Evolutionary conservation across 1,140 invertebrate species (phyloP).

Genomic region (Dreissena polymorpha): DNA sequence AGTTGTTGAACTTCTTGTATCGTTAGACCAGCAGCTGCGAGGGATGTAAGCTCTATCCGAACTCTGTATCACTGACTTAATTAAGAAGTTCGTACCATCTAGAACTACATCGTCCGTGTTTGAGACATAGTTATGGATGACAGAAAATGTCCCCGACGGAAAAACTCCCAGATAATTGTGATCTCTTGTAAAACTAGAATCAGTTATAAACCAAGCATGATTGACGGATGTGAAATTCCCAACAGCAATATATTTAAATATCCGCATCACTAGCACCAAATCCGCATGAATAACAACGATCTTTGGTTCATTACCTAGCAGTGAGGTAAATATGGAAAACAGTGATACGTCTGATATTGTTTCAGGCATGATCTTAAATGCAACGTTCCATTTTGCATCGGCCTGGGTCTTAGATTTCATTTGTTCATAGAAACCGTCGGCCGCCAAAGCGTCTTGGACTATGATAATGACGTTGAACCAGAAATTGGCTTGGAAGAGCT

Average conservation of each 20-base stretch:
- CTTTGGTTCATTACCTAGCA: conserved; percentile 61
- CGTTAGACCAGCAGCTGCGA: conserved; percentile 42
- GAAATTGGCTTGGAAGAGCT: conserved; percentile 69
- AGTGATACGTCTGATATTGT: conserved; percentile 46
- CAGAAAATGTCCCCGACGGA: conserved; percentile 64
- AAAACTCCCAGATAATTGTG: conserved; percentile 58
- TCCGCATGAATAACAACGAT: conserved; percentile 70
- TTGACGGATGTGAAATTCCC: conserved; percentile 56
- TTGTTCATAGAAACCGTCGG: conserved; percentile 69
- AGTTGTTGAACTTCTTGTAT: conserved; percentile 15
- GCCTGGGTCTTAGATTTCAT: conserved; percentile 52
- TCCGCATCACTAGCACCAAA: conserved; percentile 57
- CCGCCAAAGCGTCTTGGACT: conserved; percentile 62
- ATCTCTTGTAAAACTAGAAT: conserved; percentile 67
- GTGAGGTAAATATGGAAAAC: conserved; percentile 45
- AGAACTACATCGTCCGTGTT: conserved; percentile 65
- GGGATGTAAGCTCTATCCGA: conserved; percentile 11
- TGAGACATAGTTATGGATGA: conserved; percentile 65
- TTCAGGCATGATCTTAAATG: conserved; percentile 63
- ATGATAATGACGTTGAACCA: conserved; percentile 69
- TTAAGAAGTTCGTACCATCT: conserved; percentile 65
- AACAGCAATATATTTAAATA: conserved; percentile 60
- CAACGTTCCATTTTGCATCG: conserved; percentile 65
- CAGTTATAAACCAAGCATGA: conserved; percentile 74
- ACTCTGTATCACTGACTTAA: conserved; percentile 59